phyloP scores from a whole-genome alignment of 2,888 invertebrate species.

The Allophyes oxyacanthae region DNA sequence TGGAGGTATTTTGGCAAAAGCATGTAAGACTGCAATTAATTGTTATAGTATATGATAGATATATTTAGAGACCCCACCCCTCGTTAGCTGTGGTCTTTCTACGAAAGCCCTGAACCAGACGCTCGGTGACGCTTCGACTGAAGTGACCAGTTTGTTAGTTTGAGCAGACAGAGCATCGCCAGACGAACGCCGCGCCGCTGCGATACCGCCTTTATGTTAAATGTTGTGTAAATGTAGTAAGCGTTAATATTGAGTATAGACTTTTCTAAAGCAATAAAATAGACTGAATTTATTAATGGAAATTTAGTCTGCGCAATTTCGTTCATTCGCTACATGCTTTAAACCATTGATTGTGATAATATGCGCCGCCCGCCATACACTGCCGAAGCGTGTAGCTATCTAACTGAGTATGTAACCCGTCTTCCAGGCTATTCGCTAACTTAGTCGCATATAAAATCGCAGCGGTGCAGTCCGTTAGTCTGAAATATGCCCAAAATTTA shows the following conservation, averaged over 20 bases:
- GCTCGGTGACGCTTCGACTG: constrained; percentile 44
- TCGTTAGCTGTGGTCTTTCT: constrained; percentile 47
- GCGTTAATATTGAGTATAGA: constrained; percentile 25
- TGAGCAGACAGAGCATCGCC: constrained; percentile 17
- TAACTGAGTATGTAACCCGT: constrained; percentile 34
- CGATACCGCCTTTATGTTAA: constrained; percentile 37
- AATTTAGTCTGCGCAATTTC: constrained; percentile 28
- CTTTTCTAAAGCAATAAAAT: constrained; percentile 44
- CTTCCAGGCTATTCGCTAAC: constrained; percentile 41
- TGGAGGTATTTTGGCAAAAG: constrained; percentile 45
- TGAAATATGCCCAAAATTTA: constrained; percentile 16
- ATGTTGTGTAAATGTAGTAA: constrained; percentile 34
- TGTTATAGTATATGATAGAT: constrained; percentile 39
- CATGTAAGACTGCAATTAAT: constrained; percentile 49
- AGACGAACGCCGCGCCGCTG: constrained; percentile 39
- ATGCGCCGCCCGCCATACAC: constrained; percentile 10
- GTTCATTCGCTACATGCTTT: constrained; percentile 34
- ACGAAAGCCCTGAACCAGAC: constrained; percentile 46
- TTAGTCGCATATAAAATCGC: constrained; percentile 23
- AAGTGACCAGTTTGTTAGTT: constrained; percentile 34
- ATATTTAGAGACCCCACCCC: constrained; percentile 36
- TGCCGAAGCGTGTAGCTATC: constrained; percentile 7
- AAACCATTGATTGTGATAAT: constrained; percentile 34
- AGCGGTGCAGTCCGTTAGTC: constrained; percentile 34
- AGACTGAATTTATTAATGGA: constrained; percentile 44